Conservation (phyloP, 2,797 vertebrate species). For the Chaetodon trifasciatus region DNA sequence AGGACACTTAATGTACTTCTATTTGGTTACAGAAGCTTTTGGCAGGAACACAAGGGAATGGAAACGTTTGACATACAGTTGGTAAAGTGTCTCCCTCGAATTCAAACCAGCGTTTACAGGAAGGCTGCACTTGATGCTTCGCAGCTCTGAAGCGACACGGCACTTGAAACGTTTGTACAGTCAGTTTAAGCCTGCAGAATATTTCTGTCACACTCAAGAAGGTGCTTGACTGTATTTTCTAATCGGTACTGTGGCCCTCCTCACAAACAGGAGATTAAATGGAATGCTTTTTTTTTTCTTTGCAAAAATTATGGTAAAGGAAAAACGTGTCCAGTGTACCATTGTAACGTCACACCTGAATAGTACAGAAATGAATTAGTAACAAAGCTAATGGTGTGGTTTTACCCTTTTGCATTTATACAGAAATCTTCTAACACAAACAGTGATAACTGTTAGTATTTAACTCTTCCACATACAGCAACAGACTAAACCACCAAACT, state of each 20-base stretch:
- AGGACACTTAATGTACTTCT: background rate
- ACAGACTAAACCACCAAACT: background rate
- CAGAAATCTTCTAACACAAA: background rate
- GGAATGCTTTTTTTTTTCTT: constrained; percentile 2
- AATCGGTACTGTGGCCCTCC: background rate
- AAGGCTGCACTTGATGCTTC: background rate
- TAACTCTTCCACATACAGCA: background rate
- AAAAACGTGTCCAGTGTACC: background rate
- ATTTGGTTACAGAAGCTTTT: constrained; percentile 24
- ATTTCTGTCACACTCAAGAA: background rate
- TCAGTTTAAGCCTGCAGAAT: constrained; percentile 1
- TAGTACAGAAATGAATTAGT: too few relatives aligned
- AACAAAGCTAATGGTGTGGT: background rate
- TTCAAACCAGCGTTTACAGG: background rate
- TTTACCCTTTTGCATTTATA: constrained; percentile 23
- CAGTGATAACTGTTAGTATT: background rate
- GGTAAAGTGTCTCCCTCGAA: background rate
- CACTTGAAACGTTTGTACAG: background rate
- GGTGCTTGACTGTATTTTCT: background rate
- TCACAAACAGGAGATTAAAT: background rate
- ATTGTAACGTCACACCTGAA: background rate
- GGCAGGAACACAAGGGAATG: background rate
- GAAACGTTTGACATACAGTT: background rate
- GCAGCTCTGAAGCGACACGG: background rate
- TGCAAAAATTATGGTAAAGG: background rate